These are phyloP conservation scores for Hypsibius dujardini DNA, from an alignment of 1,140 invertebrate species.

Conservation along the genomic window DNA sequence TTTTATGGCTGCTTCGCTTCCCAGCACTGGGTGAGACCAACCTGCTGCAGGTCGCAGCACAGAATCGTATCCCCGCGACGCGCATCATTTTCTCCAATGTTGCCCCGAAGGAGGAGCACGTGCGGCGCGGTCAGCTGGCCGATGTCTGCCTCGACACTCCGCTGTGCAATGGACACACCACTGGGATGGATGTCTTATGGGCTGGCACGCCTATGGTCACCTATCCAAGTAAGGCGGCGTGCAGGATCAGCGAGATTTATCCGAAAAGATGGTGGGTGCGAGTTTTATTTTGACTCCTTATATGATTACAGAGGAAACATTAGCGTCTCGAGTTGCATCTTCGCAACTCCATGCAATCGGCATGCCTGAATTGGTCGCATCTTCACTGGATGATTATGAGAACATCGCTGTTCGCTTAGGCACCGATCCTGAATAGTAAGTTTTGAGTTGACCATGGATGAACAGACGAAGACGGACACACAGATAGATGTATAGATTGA, in stretches of 20 bases:
- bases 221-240: conserved; percentile 55
- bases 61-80: conserved; percentile 56
- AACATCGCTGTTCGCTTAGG: conserved; percentile 77
- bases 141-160: conserved; percentile 97
- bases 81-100: conserved; percentile 91
- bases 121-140: conserved; percentile 82
- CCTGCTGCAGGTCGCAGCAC: conserved; percentile 59
- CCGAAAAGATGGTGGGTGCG: no score
- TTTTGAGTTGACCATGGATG: conserved; percentile 26
- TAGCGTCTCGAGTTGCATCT: no score
- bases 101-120: conserved; percentile 97
- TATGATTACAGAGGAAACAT: no score
- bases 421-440: conserved; percentile 74
- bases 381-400: conserved; percentile 70
- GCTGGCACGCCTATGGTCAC: conserved; percentile 95
- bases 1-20: conserved; percentile 87
- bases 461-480: background rate
- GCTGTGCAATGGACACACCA: conserved; percentile 96
- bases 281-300: no score
- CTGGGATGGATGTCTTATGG: conserved; percentile 98
- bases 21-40: conserved; percentile 89
- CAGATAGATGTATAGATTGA: no score
- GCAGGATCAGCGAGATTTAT: no score
- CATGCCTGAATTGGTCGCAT: conserved; percentile 81
- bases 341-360: conserved; percentile 82